phyloP scores from a whole-genome alignment of 2,113 vertebrate genomes.

The Anas platyrhynchos region DNA sequence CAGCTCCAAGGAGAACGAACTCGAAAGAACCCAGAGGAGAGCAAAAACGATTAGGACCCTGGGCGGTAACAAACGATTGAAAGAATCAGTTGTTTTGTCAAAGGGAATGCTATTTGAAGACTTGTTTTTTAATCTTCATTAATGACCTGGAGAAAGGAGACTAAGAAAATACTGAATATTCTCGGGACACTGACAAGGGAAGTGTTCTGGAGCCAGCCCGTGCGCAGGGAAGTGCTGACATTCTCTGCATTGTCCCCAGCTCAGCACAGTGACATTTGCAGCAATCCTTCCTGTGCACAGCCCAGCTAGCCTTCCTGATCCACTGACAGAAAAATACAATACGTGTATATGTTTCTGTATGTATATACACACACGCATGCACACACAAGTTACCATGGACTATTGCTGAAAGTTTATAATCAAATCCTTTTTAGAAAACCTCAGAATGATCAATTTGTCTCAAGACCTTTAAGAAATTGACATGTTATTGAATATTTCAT shows the following conservation, averaged over 20 bases:
- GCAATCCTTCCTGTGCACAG: background rate
- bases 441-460: fast-evolving
- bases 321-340: fast-evolving
- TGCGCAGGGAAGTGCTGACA: too few relatives aligned
- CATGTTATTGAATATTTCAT: background rate
- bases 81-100: background rate
- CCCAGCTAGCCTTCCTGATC: fast-evolving
- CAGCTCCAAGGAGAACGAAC: fast-evolving
- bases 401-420: background rate
- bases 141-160: background rate
- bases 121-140: background rate
- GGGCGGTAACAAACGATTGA: fast-evolving
- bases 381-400: fast-evolving
- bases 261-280: fast-evolving
- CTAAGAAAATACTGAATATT: background rate
- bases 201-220: background rate
- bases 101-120: background rate
- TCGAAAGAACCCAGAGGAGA: background rate
- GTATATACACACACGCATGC: fast-evolving
- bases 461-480: background rate
- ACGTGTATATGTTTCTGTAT: fast-evolving
- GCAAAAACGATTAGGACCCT: background rate
- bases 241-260: background rate
- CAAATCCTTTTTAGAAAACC: background rate
- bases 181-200: too few relatives aligned